These are phyloP conservation scores for Thomomys bottae DNA, from an alignment of 2,113 vertebrate species.

Conservation along the genomic window DNA sequence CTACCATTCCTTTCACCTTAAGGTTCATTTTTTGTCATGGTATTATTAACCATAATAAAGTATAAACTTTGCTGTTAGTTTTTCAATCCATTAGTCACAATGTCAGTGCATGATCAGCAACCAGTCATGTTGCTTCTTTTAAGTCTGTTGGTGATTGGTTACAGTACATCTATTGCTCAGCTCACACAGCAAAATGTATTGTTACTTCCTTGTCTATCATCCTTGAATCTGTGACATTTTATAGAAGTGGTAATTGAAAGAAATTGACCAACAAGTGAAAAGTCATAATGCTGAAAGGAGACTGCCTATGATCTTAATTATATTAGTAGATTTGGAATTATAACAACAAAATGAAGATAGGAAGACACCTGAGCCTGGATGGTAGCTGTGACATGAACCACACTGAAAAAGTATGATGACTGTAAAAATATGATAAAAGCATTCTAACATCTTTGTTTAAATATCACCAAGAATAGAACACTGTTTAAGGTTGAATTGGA, in stretches of 20 bases:
- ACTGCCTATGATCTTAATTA: not conserved
- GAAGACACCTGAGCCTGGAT: not conserved
- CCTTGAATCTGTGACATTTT: not conserved
- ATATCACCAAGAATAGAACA: not conserved
- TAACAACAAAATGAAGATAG: not conserved
- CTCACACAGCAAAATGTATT: too few relatives aligned
- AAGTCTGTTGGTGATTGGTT: too few relatives aligned
- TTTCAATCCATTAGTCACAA: too few relatives aligned
- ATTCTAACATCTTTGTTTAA: not conserved
- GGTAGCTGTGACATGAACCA: not conserved
- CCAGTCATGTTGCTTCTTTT: too few relatives aligned
- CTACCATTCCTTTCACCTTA: too few relatives aligned
- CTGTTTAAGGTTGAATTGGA: not conserved
- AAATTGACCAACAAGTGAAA: not conserved
- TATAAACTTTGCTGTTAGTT: too few relatives aligned
- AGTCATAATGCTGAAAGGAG: not conserved
- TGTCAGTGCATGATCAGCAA: too few relatives aligned
- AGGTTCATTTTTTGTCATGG: too few relatives aligned
- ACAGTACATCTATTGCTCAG: too few relatives aligned
- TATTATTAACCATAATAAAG: too few relatives aligned
- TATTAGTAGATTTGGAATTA: not conserved
- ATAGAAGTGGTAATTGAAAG: not conserved
- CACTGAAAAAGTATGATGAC: not conserved
- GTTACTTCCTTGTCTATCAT: not conserved
- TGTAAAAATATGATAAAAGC: not conserved